These are phyloP conservation scores for Philypnodon macrostomus DNA, from an alignment of 2,797 vertebrate genomes.

Conservation along the genomic window DNA sequence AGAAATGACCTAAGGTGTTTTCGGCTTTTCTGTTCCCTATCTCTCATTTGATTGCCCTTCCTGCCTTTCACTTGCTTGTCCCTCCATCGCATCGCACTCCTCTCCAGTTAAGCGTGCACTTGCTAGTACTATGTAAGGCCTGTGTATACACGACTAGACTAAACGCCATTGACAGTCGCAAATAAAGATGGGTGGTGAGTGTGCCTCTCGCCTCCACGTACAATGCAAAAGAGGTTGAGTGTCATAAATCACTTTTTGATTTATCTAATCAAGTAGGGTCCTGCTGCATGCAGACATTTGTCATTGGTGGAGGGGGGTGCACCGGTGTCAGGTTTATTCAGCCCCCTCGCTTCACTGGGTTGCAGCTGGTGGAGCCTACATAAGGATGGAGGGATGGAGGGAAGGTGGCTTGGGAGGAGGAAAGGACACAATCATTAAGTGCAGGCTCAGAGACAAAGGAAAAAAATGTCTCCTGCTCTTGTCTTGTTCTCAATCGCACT, in stretches of 20 bases:
- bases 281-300: conserved; percentile 81
- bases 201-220: conserved; percentile 61
- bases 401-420: conserved; percentile 42
- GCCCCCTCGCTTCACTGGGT: conserved; percentile 68
- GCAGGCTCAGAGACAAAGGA: conserved; percentile 72
- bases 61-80: conserved; percentile 14
- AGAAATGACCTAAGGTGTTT: conserved; percentile 60
- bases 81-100: conserved; percentile 29
- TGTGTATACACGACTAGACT: conserved; percentile 45
- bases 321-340: conserved; percentile 74
- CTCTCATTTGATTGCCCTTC: conserved; percentile 17
- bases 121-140: conserved; percentile 39
- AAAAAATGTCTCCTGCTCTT: conserved; percentile 36
- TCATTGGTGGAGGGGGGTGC: conserved; percentile 66
- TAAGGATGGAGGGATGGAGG: conserved; percentile 45
- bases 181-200: conserved; percentile 83
- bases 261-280: conserved; percentile 85
- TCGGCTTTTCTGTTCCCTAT: conserved; percentile 27
- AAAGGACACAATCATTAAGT: conserved; percentile 81
- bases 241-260: conserved; percentile 87
- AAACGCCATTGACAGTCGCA: conserved; percentile 79
- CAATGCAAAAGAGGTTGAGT: conserved; percentile 78
- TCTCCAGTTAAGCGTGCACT: conserved; percentile 38
- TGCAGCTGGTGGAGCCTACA: conserved; percentile 62
- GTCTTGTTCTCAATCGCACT: conserved; percentile 31